These are phyloP conservation scores for Karalla daura DNA, from an alignment of 2,797 vertebrate species.

Conservation along the genomic window DNA sequence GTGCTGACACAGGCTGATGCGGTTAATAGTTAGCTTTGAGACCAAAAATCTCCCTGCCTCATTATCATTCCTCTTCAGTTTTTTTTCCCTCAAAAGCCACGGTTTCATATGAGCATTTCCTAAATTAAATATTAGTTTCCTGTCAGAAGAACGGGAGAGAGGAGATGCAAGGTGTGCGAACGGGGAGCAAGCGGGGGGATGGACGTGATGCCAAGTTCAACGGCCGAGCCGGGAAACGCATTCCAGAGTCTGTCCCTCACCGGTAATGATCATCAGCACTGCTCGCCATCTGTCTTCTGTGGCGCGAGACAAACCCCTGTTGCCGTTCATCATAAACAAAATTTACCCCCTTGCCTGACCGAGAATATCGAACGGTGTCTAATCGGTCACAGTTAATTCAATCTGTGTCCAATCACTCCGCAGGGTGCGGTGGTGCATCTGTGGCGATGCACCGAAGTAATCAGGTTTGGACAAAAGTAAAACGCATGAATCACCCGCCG, in stretches of 20 bases:
- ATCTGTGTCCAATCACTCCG: slow-evolving; percentile 13
- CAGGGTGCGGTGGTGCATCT: slow-evolving; percentile 18
- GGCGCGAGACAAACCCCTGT: neutral
- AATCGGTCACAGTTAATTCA: slow-evolving; percentile 32
- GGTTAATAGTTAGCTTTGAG: slow-evolving; percentile 65
- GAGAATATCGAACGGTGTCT: slow-evolving; percentile 13
- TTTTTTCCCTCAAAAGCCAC: slow-evolving; percentile 54
- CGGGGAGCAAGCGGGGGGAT: neutral
- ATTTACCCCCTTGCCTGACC: slow-evolving; percentile 23
- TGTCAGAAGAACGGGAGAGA: slow-evolving; percentile 27
- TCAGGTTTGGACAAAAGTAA: slow-evolving; percentile 15
- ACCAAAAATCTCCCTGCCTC: slow-evolving; percentile 57
- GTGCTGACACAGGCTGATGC: slow-evolving; percentile 61
- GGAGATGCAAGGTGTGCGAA: slow-evolving; percentile 15
- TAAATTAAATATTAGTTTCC: slow-evolving; percentile 57
- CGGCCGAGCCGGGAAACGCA: neutral
- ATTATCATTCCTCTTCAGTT: slow-evolving; percentile 59
- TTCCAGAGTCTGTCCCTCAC: neutral
- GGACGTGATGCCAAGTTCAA: neutral
- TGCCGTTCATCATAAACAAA: slow-evolving; percentile 15
- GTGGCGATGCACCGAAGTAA: slow-evolving; percentile 13
- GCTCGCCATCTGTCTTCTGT: neutral
- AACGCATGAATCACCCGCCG: slow-evolving; percentile 24
- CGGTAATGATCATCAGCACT: slow-evolving; percentile 9
- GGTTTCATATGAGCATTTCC: slow-evolving; percentile 40